Evolutionary conservation across 2,113 vertebrate genomes (phyloP), one percentile per base, ranked within the genome.

Genomic region (Hippocampus guttulatus): DNA sequence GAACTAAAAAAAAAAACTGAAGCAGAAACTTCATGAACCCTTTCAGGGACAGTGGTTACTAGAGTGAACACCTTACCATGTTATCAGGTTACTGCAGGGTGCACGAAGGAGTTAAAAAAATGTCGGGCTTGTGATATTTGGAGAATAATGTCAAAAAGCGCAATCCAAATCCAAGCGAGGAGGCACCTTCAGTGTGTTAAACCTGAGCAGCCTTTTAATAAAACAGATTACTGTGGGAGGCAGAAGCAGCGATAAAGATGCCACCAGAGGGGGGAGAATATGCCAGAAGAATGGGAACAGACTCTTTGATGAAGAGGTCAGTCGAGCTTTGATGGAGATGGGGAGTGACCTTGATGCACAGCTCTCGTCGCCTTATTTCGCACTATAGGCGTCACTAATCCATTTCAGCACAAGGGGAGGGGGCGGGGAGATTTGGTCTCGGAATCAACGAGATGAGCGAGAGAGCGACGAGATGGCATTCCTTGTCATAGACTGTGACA

Each of bases 231-330:
- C 33, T 57, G 65, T 49, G 8, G 33, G 33, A 66, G 60, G 57
- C 49, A 40, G 8, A 20, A 54, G 60, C 55, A 40, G 63, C 62
- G 54, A 55, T 43, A 65, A 69, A 64, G 47, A 30, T 43, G 23
- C 49, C 33, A 68, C 30, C 47, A 14, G 14, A 40, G 52, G 61
- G 61, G 33, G 40, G 18, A 65, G 67, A 16, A 67, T 54, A 16
- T 25, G 66, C 45, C 41, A 54, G 41, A 51, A 66, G 54, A 71
- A 68, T 2, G 12, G 61, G 11, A 64, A 70, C 11, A 64, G 72
- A 43, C 7, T 68, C 52, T 76, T 73, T 76, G 68, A 76, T 74
- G 65, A 74, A 71, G 64, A 78, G 54, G 69, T 75, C 75, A 70
- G 58, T 33, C 33, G 8, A 40, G 67, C 74, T 73, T 73, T 83